phyloP scores from a whole-genome alignment of 2,888 invertebrate genomes.

The Eupeodes latifasciatus region DNA sequence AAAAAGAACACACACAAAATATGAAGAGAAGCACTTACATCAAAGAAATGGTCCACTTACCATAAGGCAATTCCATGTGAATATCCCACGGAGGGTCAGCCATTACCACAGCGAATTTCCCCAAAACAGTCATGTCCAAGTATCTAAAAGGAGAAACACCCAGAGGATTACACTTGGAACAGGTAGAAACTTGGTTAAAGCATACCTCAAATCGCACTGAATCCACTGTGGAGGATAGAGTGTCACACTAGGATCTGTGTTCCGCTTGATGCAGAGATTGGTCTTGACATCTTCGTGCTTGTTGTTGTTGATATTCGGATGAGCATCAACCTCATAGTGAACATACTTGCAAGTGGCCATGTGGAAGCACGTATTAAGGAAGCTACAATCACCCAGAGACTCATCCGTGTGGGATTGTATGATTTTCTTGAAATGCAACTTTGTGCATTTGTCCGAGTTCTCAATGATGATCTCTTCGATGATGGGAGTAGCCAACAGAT shows the following conservation, averaged over 20 bases:
- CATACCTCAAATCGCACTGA: conserved; percentile 95
- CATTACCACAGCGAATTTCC: conserved; percentile 99
- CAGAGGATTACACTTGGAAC: neutral
- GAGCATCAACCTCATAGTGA: conserved; percentile 97
- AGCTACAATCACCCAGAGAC: conserved; percentile 97
- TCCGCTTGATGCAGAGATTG: conserved; percentile 82
- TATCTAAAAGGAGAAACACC: conserved; percentile 75
- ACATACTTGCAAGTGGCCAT: conserved; percentile 99
- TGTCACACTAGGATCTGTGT: conserved; percentile 85
- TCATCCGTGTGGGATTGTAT: conserved; percentile 98
- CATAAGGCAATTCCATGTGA: conserved; percentile 99
- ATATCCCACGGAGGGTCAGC: conserved; percentile 99
- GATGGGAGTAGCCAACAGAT: conserved; percentile 45
- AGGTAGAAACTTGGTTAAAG: too few relatives aligned
- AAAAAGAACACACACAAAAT: conserved; percentile 1
- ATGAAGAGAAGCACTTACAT: neutral
- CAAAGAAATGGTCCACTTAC: conserved; percentile 81
- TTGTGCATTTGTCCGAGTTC: conserved; percentile 89
- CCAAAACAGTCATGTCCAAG: conserved; percentile 85
- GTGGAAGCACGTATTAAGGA: conserved; percentile 99
- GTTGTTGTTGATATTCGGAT: conserved; percentile 82
- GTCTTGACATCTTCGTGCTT: conserved; percentile 83
- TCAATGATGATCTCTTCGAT: conserved; percentile 70
- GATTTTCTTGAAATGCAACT: conserved; percentile 98
- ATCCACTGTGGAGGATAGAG: conserved; percentile 97